A percentile compares a stretch with the other conserved stretches of the same genome.
These are phyloP conservation scores for Drosophila melanocephala DNA, from an alignment of 2,888 invertebrate genomes.

Conservation along the genomic window DNA sequence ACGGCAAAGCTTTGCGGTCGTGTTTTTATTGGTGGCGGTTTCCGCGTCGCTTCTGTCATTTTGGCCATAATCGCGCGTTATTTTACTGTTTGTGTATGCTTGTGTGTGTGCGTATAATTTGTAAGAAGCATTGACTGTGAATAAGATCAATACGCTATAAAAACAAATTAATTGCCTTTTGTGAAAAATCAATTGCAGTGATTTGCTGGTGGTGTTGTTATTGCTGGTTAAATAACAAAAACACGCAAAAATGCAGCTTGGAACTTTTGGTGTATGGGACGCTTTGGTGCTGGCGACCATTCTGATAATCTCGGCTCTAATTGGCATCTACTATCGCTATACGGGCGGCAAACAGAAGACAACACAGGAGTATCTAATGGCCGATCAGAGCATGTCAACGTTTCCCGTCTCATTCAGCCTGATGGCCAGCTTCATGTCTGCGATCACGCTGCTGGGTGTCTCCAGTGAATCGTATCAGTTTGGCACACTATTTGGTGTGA, in stretches of 20 bases:
- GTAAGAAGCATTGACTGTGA: constrained; percentile 60
- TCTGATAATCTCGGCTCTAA: constrained; percentile 90
- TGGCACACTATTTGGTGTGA: constrained; percentile 92
- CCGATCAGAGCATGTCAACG: constrained; percentile 92
- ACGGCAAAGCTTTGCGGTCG: constrained; percentile 49
- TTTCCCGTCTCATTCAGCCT: constrained; percentile 94
- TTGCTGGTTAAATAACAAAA: constrained; percentile 9
- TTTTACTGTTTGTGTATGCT: constrained; percentile 21
- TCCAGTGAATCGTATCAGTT: constrained; percentile 94
- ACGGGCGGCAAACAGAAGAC: constrained; percentile 95
- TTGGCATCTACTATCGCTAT: constrained; percentile 94
- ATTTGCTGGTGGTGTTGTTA: not conserved
- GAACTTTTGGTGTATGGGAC: constrained; percentile 89
- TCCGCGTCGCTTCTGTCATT: constrained; percentile 5
- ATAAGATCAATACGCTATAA: constrained; percentile 61
- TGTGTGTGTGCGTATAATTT: constrained; percentile 30
- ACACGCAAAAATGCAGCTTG: constrained; percentile 54
- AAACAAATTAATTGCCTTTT: constrained; percentile 23
- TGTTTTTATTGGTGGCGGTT: not conserved
- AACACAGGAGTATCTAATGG: constrained; percentile 94
- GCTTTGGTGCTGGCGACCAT: constrained; percentile 91
- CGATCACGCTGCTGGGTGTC: constrained; percentile 94
- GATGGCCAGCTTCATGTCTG: constrained; percentile 97
- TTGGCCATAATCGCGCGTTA: constrained; percentile 53
- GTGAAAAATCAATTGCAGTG: constrained; percentile 66